Percentiles rank a stretch among this genome's conserved stretches.
phyloP scores from a whole-genome alignment of 2,113 vertebrate genomes.

The Polyodon spathula region DNA sequence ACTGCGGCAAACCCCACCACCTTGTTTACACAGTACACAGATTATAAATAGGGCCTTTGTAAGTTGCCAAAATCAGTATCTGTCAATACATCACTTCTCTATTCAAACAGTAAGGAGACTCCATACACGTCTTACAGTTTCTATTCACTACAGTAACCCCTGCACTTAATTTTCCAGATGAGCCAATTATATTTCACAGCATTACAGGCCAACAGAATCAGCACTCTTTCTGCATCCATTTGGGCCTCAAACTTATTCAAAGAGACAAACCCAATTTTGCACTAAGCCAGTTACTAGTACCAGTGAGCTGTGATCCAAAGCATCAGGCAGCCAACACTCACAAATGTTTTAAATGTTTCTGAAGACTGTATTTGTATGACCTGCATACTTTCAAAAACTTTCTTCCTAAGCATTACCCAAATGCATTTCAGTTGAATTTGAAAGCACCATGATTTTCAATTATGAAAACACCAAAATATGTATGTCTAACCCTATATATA shows the following conservation, averaged over 20 bases:
- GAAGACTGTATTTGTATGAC: no score
- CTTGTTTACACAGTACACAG: neutral
- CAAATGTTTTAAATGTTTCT: no score
- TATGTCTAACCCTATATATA: no score
- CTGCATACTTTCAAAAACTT: no score
- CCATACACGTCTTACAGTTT: neutral
- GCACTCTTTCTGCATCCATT: neutral
- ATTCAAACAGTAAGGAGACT: neutral
- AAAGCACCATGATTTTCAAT: no score
- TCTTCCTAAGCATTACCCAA: no score
- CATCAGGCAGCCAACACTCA: no score
- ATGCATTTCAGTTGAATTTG: no score
- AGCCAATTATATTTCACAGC: neutral
- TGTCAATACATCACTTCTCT: neutral
- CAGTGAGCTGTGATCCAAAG: neutral
- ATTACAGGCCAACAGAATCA: conserved; percentile 1
- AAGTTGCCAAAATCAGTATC: neutral
- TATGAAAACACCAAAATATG: no score
- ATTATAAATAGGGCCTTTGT: neutral
- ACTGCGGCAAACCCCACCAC: neutral
- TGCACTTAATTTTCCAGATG: neutral
- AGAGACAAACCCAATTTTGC: neutral
- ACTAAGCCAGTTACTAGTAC: neutral
- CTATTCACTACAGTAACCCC: neutral
- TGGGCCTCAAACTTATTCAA: neutral